phyloP scores from a whole-genome alignment of 1,140 invertebrate genomes.

The Hycleus cichorii region DNA sequence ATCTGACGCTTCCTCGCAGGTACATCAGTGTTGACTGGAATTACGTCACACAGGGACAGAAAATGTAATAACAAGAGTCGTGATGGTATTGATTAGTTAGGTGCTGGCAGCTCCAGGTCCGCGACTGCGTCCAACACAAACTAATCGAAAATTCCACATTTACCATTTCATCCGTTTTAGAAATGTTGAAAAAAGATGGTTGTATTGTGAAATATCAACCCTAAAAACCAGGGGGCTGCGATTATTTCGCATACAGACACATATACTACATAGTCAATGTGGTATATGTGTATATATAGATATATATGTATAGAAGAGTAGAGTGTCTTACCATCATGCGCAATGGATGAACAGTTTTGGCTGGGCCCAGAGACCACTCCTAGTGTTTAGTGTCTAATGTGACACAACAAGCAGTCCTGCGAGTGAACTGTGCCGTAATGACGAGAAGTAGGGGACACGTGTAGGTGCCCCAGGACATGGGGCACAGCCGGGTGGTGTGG shows the following conservation, averaged over 20 bases:
- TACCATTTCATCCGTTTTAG: not conserved
- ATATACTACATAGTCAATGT: no score
- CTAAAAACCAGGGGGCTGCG: constrained; percentile 18
- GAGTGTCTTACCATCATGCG: constrained; percentile 33
- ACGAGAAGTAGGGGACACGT: constrained; percentile 35
- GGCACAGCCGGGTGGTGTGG: constrained; percentile 38
- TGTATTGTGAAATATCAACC: not conserved
- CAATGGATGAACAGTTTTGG: constrained; percentile 28
- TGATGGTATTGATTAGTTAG: constrained; percentile 35
- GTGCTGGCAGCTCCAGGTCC: constrained; percentile 33
- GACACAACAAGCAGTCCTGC: constrained; percentile 32
- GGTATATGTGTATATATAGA: no score
- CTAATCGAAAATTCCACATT: not conserved
- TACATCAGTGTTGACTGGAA: constrained; percentile 30
- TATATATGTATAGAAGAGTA: no score
- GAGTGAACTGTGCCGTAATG: constrained; percentile 34
- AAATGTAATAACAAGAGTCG: constrained; percentile 24
- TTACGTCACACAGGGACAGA: constrained; percentile 28
- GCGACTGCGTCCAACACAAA: constrained; percentile 25
- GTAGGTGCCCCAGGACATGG: constrained; percentile 37
- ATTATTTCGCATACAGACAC: constrained; percentile 33
- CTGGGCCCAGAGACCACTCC: constrained; percentile 38
- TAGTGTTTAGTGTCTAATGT: constrained; percentile 36
- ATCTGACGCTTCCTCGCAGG: constrained; percentile 10
- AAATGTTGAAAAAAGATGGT: not conserved